Evolutionary conservation across 2,113 vertebrate species (phyloP), one percentile per base, ranked within the genome.

Genomic region (Nothocercus nigrocapillus): DNA sequence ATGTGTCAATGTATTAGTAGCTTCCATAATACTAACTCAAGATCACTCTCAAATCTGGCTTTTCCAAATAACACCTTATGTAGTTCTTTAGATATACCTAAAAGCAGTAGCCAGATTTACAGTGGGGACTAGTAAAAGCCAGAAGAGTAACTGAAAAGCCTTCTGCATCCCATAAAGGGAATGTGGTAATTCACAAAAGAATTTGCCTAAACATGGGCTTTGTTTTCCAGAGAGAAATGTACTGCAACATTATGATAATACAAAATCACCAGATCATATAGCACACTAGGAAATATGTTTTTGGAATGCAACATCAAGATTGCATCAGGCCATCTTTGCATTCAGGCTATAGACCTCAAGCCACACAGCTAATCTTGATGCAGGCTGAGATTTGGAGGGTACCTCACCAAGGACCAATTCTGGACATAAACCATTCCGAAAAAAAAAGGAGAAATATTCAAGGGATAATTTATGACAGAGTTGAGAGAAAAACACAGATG

Each of bases 201-300:
- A 73, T 44, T 85, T 67, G 40, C 22, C 47, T 84, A 87, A 82
- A 68, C 58, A 73, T 62, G 69, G 25, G 21, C 56, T 94, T 94
- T 91, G 45, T 76, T 89, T 17, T 85, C 72, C 54, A 80, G 79
- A 77, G 62, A 77, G 92, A 93, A 94, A 92, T 80, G 80, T 51
- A 69, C n/a, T 54, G 36, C 5, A 73, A n/a, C 28, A 21, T 77
- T 76, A 69, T 28, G 36, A 80, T 82, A 42, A 90, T 51, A 69
- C n/a, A 82, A 47, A 67, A 4, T 18, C 21, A 63, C n/a, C 9
- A 22, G 38, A 54, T 54, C n/a, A 73, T 59, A 73, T 62, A 34
- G 45, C 58, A 45, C n/a, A 54, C 54, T 61, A 80, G 18, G 18
- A 18, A 72, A 21, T 38, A 13, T 21, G 18, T 80, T 89, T 73